Base-by-base conservation (phyloP, 2,797 vertebrate genomes). In the Anguilla anguilla region DNA sequence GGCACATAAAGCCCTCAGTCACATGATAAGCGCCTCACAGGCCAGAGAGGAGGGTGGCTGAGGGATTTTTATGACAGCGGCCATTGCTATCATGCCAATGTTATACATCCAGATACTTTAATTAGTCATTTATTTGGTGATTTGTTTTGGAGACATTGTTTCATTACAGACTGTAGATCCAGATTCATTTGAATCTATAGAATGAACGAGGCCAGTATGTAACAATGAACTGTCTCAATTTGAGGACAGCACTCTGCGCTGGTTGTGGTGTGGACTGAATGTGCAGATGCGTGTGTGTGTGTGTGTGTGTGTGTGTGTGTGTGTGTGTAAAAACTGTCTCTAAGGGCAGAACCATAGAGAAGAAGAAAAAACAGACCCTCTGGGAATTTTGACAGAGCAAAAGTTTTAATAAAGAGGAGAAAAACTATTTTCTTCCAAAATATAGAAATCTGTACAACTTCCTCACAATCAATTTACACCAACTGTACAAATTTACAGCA, bases 361-460 rank as follows among this genome's bases (percentile, higher is more conserved):
- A 77, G 0, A 77, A 6, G 72, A 39, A 77, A 17, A 39, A 77
- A 90, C 86, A 93, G n/a, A 79, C 86, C 86, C 90, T 92, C 91
- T 39, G 90, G 89, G 84, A 94, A 97, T 97, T 97, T 97, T 99
- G 99, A 99, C 98, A 99, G 99, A 99, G 97, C 98, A 99, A 99
- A 99, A 98, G 97, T 99, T 99, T 99, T 99, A 99, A 99, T 99
- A 99, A 98, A 99, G 98, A 98, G 97, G 98, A 81, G 77, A 98
- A 94, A 96, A 97, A 96, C 96, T 94, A 97, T 97, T 98, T 98
- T 98, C 97, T 98, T 99, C 96, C 97, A 99, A 99, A 99, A 99
- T 99, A 99, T 99, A 99, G 98, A 99, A 99, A 99, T 99, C 98
- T 99, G 98, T 99, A 99, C 98, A 99, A 99, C 98, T 98, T 99